Conservation (phyloP, 92 coral and sea anemone genomes). For the Porites rus region DNA sequence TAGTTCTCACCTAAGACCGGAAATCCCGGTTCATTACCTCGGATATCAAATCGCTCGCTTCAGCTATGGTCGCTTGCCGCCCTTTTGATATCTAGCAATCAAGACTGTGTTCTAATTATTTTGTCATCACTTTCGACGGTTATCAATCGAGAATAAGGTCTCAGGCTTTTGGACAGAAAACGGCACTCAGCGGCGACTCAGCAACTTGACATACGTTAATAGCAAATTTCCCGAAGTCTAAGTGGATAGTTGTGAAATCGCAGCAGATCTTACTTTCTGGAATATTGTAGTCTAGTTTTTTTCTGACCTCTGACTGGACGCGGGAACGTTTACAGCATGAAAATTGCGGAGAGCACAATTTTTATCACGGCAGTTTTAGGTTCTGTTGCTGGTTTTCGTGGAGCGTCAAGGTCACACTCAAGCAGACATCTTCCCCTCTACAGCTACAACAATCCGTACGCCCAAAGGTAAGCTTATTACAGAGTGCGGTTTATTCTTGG, state of each 20-base stretch:
- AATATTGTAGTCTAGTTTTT: not conserved
- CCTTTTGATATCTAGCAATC: slow-evolving; percentile 1
- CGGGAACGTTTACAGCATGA: slow-evolving; percentile 4
- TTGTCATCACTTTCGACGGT: slow-evolving; percentile 36
- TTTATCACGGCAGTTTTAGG: slow-evolving; percentile 8
- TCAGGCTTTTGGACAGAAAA: slow-evolving; percentile 26
- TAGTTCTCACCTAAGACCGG: slow-evolving; percentile 47
- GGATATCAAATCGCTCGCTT: slow-evolving; percentile 5
- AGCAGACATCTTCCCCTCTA: slow-evolving; percentile 23
- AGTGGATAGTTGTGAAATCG: too few relatives aligned
- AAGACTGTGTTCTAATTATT: slow-evolving; percentile 10
- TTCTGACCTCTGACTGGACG: not conserved
- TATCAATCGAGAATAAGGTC: not conserved
- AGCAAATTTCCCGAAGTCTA: too few relatives aligned
- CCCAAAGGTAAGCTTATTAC: slow-evolving; percentile 19
- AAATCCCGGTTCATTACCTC: slow-evolving; percentile 19
- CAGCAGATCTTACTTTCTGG: not conserved
- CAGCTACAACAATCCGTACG: not conserved
- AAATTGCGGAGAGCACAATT: not conserved
- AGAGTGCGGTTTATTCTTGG: not conserved
- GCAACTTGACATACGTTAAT: slow-evolving; percentile 1
- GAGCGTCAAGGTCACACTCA: slow-evolving; percentile 21
- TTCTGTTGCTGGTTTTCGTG: slow-evolving; percentile 24
- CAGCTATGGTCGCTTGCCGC: not conserved
- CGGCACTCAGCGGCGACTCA: too few relatives aligned